Base-by-base conservation (phyloP, 1,140 invertebrate species). In the Ruditapes philippinarum region DNA sequence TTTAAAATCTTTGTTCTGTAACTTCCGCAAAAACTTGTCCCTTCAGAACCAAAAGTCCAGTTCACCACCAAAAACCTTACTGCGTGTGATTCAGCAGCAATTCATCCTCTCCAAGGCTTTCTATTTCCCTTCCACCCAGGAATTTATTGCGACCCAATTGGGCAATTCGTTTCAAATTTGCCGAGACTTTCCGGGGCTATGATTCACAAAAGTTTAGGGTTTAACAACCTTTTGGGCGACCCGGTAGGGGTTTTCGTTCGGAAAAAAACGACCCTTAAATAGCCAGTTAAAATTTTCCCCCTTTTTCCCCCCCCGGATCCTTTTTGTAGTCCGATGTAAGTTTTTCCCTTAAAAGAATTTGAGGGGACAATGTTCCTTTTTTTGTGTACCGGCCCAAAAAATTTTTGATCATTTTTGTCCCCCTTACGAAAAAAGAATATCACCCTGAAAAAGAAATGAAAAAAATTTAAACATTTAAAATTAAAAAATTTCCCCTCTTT, bases 21-120 rank as follows among this genome's bases (percentile, higher is more conserved):
- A 40, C 22, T 42, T 81, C 9, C 60, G 14, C 12, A 82, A 60
- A 28, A 33, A 65, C 79, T 9, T 22, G 36, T 22, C 65, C 25
- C 9, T 19, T 42, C 4, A 65, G 11, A 33, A 1, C 5, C 11
- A 65, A n/a, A 28, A 31, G 3, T 5, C 62, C 62, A 65, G 11
- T 36, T 28, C n/a, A 74, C 33, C 79, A 54, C 62, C 28, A 82
- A 62, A 42, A 40, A 65, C 9, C 57, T 33, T 3, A 82, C 57
- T 36, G 25, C 33, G 14, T 33, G 51, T 11, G 28, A 36, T n/a
- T 82, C 79, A 62, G 25, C 60, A 45, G 79, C 79, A 36, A 82
- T 65, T 38, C n/a, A 14, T 65, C 65, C 79, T 28, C 54, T 33
- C 5, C 33, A 7, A 28, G 79, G 79, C 28, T 65, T 82, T 22